Percentiles rank a stretch among this genome's conserved stretches.
phyloP scores from a whole-genome alignment of 2,113 vertebrate species.

The Symphodus melops region DNA sequence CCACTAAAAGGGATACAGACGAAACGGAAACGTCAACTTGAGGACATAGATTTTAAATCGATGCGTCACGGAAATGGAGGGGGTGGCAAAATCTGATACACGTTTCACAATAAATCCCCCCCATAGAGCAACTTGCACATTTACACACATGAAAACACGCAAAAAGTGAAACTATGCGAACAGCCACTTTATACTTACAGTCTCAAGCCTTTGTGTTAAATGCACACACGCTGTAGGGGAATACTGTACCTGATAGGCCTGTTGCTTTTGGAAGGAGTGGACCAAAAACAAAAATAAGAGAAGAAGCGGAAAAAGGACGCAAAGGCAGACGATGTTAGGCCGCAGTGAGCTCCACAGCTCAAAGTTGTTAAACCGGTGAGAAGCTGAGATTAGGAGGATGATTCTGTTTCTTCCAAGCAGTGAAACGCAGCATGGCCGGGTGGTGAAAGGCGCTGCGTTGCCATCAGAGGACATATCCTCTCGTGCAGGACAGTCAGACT shows the following conservation, averaged over 20 bases:
- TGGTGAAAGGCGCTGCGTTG: not conserved
- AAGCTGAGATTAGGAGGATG: conserved; percentile 17
- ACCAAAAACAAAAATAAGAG: conserved; percentile 37
- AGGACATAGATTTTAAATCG: not conserved
- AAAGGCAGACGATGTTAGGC: conserved; percentile 41
- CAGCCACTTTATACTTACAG: conserved; percentile 37
- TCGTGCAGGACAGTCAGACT: not conserved
- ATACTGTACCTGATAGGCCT: conserved; percentile 67
- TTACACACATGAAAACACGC: not conserved
- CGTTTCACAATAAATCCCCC: too few relatives aligned
- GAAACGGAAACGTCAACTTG: conserved; percentile 13
- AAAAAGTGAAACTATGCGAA: not conserved
- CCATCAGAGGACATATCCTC: not conserved
- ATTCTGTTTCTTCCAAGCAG: conserved; percentile 1
- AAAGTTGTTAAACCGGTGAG: conserved; percentile 23
- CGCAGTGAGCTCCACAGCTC: conserved; percentile 24
- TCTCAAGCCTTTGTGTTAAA: not conserved
- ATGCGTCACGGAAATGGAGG: not conserved
- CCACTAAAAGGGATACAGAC: conserved; percentile 72
- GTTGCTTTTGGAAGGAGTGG: not conserved
- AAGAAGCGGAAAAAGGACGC: conserved; percentile 27
- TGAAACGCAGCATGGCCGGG: not conserved
- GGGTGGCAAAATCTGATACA: too few relatives aligned
- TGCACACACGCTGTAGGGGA: conserved; percentile 4
- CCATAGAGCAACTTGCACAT: too few relatives aligned